A percentile compares a stretch with the other conserved stretches of the same genome.
These are phyloP conservation scores for Neoaliturus tenellus DNA, from an alignment of 2,888 invertebrate genomes.

Conservation along the genomic window DNA sequence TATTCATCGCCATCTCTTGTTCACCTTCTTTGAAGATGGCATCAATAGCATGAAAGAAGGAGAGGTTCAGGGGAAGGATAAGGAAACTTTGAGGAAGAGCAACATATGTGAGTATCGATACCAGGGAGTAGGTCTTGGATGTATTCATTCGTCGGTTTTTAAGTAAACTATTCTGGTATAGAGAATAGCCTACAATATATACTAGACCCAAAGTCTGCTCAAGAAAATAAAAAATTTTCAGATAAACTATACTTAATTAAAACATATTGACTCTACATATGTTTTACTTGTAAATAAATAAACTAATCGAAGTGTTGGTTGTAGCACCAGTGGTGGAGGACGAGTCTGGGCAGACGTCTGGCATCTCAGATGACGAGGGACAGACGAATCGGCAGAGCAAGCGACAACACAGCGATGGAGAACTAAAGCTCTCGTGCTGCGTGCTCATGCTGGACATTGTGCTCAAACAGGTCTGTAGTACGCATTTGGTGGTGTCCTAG, in stretches of 20 bases:
- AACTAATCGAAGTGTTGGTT: too few relatives aligned
- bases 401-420: conserved; percentile 75
- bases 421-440: conserved; percentile 93
- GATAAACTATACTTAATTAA: too few relatives aligned
- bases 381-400: conserved; percentile 69
- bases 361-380: conserved; percentile 82
- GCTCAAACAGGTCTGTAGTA: conserved; percentile 90
- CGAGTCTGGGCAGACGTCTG: conserved; percentile 81
- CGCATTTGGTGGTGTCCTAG: too few relatives aligned
- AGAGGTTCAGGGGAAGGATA: conserved; percentile 70
- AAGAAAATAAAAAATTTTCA: too few relatives aligned
- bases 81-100: conserved; percentile 72
- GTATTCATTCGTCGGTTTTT: too few relatives aligned
- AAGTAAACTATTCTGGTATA: too few relatives aligned
- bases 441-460: conserved; percentile 97
- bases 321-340: conserved; percentile 81
- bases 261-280: too few relatives aligned
- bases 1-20: conserved; percentile 90
- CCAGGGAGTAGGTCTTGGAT: too few relatives aligned
- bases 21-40: conserved; percentile 94
- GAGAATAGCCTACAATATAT: too few relatives aligned
- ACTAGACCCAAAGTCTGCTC: too few relatives aligned
- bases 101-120: conserved; percentile 75
- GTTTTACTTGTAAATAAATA: too few relatives aligned
- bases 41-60: conserved; percentile 81